Evolutionary conservation across 2,113 vertebrate genomes (phyloP).

Genomic region (Rhagologus leucostigma): DNA sequence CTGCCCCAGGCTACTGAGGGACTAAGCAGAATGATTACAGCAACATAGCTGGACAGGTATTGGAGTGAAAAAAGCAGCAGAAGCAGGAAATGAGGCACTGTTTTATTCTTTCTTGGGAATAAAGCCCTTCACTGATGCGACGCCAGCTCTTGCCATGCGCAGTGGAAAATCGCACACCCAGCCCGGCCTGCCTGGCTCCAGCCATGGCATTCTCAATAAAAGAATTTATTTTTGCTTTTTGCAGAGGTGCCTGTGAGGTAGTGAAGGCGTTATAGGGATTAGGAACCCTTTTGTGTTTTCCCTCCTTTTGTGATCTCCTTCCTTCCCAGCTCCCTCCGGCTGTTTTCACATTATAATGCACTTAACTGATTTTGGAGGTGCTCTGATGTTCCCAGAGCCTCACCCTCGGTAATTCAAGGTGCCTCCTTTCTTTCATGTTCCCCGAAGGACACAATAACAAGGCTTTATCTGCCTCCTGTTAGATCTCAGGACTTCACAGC

Average conservation of each 20-base stretch:
- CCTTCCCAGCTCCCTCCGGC: slow-evolving; percentile 20
- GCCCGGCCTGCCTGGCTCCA: not conserved
- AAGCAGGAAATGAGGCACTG: not conserved
- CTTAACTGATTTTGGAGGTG: slow-evolving; percentile 5
- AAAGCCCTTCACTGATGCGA: not conserved
- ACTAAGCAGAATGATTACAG: not conserved
- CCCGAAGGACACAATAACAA: slow-evolving; percentile 33
- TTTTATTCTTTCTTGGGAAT: not conserved
- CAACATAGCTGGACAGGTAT: not conserved
- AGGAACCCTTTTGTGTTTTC: slow-evolving; percentile 35
- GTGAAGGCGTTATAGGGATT: slow-evolving; percentile 37
- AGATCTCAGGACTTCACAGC: not conserved
- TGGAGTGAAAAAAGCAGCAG: not conserved
- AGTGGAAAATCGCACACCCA: slow-evolving; percentile 34
- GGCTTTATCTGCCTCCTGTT: not conserved
- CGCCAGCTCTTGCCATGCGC: not conserved
- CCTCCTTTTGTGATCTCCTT: not conserved
- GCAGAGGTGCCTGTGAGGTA: slow-evolving; percentile 15
- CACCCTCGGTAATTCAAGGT: slow-evolving; percentile 27
- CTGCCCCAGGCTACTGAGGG: not conserved
- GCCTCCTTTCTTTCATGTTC: slow-evolving; percentile 41
- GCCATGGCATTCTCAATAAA: not conserved
- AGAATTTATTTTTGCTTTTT: not conserved
- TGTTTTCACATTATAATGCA: slow-evolving; percentile 43
- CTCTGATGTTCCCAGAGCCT: slow-evolving; percentile 48